Conservation (phyloP, 1,140 invertebrate genomes). For the Battus philenor region DNA sequence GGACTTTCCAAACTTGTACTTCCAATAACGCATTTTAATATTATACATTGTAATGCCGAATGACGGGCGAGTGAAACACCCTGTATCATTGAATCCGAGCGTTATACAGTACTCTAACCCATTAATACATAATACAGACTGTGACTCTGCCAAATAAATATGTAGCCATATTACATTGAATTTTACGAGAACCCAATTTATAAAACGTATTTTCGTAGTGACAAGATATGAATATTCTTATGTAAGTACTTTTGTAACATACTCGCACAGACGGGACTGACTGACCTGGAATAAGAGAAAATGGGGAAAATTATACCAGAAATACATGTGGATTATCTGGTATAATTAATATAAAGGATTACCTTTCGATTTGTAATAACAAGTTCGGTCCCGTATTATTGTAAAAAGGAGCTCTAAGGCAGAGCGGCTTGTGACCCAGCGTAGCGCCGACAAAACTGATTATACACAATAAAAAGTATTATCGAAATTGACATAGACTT, state of each 20-base stretch:
- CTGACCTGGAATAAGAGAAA: too few species aligned
- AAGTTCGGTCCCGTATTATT: constrained; percentile 2
- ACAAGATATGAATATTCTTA: constrained; percentile 14
- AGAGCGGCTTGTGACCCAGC: constrained; percentile 27
- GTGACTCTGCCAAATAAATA: constrained; percentile 40
- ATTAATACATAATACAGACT: too few species aligned
- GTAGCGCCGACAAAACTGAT: constrained; percentile 27
- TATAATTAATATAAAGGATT: not conserved
- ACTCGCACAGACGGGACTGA: constrained; percentile 6
- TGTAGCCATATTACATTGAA: constrained; percentile 20
- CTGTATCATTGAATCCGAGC: too few species aligned
- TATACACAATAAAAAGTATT: constrained; percentile 39
- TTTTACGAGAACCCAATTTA: constrained; percentile 15
- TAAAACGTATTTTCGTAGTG: not conserved
- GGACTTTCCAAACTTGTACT: not conserved
- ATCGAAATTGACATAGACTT: constrained; percentile 17
- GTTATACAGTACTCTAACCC: too few species aligned
- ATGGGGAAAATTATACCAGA: too few species aligned
- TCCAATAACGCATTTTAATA: constrained; percentile 15
- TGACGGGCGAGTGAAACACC: too few species aligned
- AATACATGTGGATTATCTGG: not conserved
- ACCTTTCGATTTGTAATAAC: not conserved
- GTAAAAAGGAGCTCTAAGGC: constrained; percentile 13
- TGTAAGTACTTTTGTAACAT: constrained; percentile 22
- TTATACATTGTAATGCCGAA: not conserved